Percentiles rank a stretch among this genome's conserved stretches.
Evolutionary conservation across 2,888 invertebrate species (phyloP).

Genomic region (Acleris literana): DNA sequence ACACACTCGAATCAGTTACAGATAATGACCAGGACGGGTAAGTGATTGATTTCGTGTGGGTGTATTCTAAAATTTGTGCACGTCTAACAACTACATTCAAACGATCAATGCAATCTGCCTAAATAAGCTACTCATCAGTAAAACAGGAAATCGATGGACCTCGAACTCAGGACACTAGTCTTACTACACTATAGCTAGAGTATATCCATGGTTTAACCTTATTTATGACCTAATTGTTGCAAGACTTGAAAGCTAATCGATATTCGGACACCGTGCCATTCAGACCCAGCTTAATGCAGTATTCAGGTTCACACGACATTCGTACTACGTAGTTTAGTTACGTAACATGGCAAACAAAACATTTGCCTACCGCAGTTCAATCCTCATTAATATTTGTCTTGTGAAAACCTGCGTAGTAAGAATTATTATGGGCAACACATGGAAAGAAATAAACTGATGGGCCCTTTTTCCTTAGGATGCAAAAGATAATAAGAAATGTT

Average conservation of each 20-base stretch:
- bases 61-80: too few species aligned
- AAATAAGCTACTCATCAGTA: too few species aligned
- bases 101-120: too few species aligned
- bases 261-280: not conserved
- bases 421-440: too few species aligned
- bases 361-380: not conserved
- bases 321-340: not conserved
- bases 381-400: slow-evolving; percentile 1
- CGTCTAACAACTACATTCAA: too few species aligned
- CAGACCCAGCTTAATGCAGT: not conserved
- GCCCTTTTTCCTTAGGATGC: too few species aligned
- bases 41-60: not conserved
- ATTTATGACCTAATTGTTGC: not conserved
- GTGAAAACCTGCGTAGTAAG: not conserved
- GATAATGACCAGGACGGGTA: not conserved
- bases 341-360: not conserved
- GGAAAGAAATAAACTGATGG: too few species aligned
- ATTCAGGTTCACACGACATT: not conserved
- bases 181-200: too few species aligned
- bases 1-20: not conserved
- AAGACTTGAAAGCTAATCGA: not conserved
- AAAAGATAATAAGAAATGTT: too few species aligned
- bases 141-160: too few species aligned
- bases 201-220: not conserved
- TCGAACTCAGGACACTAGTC: too few species aligned